Percentiles rank a stretch among this genome's conserved stretches.
These are phyloP conservation scores for Rapana venosa DNA, from an alignment of 2,888 invertebrate species.

Conservation along the genomic window DNA sequence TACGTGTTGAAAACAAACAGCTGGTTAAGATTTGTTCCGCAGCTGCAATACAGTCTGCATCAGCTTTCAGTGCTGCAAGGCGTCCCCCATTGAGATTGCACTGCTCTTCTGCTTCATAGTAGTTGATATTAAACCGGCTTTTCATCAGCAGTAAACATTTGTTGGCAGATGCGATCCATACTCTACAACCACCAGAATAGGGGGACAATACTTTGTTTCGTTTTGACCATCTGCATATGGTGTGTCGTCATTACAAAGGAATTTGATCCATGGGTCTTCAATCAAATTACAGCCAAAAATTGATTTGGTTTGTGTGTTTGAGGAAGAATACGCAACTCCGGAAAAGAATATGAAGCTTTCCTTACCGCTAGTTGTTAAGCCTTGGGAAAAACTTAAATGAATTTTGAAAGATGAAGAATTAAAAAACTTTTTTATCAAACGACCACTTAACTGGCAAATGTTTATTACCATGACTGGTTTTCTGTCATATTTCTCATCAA, in stretches of 20 bases:
- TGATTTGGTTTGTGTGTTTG: neutral
- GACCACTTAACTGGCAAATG: no score
- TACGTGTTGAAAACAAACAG: no score
- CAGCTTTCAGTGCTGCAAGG: neutral
- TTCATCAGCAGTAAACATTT: neutral
- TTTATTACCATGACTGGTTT: no score
- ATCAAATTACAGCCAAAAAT: neutral
- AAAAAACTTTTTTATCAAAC: neutral
- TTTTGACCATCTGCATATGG: neutral
- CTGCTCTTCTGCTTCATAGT: neutral
- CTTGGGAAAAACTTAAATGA: neutral
- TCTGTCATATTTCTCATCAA: no score
- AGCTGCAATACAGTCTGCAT: neutral
- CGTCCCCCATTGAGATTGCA: neutral
- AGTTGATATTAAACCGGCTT: neutral
- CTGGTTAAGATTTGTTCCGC: no score
- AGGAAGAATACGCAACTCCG: no score
- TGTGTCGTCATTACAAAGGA: neutral
- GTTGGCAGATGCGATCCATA: neutral
- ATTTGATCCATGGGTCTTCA: no score
- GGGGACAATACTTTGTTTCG: neutral
- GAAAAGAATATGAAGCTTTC: neutral
- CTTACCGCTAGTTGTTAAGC: neutral
- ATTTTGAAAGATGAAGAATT: neutral
- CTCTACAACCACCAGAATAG: neutral